Conservation (phyloP, 2,797 vertebrate genomes). For the Tarsius wallacei region DNA sequence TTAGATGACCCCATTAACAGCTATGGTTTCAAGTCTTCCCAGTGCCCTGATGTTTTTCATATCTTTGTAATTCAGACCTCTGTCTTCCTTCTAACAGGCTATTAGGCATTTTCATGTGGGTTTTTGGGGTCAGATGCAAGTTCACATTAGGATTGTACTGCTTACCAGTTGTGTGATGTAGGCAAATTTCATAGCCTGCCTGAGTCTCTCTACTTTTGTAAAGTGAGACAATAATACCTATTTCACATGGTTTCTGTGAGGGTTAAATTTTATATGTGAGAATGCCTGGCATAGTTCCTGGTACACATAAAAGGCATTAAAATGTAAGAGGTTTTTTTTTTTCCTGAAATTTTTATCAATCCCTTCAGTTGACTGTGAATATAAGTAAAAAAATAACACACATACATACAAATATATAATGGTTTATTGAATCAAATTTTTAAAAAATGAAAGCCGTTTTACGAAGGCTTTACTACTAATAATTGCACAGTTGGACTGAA, state of each 20-base stretch:
- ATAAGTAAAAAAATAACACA: not conserved
- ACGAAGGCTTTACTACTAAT: not conserved
- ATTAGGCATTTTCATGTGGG: not conserved
- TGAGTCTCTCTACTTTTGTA: not conserved
- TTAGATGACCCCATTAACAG: not conserved
- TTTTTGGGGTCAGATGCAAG: not conserved
- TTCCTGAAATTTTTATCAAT: not conserved
- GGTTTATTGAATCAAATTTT: not conserved
- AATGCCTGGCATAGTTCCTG: not conserved
- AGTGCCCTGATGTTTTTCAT: not conserved
- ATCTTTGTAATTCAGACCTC: not conserved
- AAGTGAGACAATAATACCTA: not conserved
- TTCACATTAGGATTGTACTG: not conserved
- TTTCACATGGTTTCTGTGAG: not conserved
- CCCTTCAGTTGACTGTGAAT: not conserved
- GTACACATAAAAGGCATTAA: not conserved
- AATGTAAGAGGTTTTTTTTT: conserved; percentile 3
- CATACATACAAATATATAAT: not conserved
- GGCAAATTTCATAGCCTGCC: not conserved
- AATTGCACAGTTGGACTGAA: not conserved
- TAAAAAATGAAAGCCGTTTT: not conserved
- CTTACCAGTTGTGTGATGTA: not conserved
- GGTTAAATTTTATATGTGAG: not conserved
- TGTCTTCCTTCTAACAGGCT: not conserved
- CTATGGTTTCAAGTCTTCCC: not conserved